Evolutionary conservation across 2,113 vertebrate species (phyloP), one percentile per base, ranked within the genome.

Genomic region (Gymnarchus niloticus): DNA sequence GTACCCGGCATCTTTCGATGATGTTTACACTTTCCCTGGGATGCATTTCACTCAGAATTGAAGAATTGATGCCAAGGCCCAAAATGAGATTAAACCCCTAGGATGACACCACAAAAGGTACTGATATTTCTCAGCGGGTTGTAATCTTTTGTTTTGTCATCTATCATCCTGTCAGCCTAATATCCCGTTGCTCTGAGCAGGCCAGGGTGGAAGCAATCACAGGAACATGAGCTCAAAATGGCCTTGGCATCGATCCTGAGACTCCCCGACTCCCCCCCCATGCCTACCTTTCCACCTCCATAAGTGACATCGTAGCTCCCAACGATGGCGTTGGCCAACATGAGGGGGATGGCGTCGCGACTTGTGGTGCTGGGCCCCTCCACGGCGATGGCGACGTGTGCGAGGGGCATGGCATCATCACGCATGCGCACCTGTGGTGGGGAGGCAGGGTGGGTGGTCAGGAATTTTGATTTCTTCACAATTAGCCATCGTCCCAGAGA

Each of bases 371-470:
- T 93, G 25, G 97, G 95, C 0, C 97, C 97, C 88, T 99, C 97
- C 73, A 99, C 98, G 0, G 97, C 97, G 19, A 99, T 93, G 85
- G 98, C 97, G 85, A 99, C 46, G 0, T 99, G 98, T 77, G 97
- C 97, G 88, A 98, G 87, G 0, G 97, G 97, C 61, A 98, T 61
- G 59, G 0, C 96, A 59, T 99, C 98, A 0, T 99, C 97, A 85
- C 98, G 97, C 93, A 97, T 93, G 83, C 95, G 92, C 86, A 99
- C 94, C 98, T 99, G 90, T 56, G 85, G 49, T 23, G 17, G 81
- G 21, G 84, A 46, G 54, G 59, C 2, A 41, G 8, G 52, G 41
- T 6, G 3, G 17, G 21, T 14, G 80, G 10, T n/a, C n/a, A n/a
- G n/a, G n/a, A n/a, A n/a, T n/a, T n/a, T n/a, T n/a, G n/a, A n/a